These are phyloP conservation scores for Ctenodactylus gundi DNA, from an alignment of 2,113 vertebrate genomes.

Conservation along the genomic window DNA sequence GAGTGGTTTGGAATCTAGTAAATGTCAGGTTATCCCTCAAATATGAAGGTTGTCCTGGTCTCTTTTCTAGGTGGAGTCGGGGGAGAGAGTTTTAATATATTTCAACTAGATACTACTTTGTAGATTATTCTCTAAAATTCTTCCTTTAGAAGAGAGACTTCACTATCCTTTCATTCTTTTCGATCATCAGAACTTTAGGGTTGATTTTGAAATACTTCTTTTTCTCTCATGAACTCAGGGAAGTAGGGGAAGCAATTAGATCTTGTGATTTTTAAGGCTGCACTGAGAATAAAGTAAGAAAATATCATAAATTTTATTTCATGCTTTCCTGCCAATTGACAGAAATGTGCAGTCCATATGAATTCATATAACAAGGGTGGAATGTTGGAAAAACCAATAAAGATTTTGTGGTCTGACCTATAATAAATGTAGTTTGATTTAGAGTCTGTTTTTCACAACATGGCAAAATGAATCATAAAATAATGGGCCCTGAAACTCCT, in stretches of 20 bases:
- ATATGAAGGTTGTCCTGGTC: not conserved
- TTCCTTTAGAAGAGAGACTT: conserved; percentile 39
- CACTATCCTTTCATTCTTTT: conserved; percentile 51
- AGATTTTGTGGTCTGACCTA: conserved; percentile 88
- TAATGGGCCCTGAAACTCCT: conserved; percentile 89
- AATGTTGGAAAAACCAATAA: conserved; percentile 90
- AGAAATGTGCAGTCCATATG: conserved; percentile 91
- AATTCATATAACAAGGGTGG: conserved; percentile 87
- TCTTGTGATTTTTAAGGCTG: conserved; percentile 79
- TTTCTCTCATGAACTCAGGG: conserved; percentile 73
- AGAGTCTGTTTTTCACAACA: conserved; percentile 90
- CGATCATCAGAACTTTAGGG: conserved; percentile 64
- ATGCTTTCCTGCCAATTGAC: conserved; percentile 86
- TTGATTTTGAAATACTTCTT: conserved; percentile 70
- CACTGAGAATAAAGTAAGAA: conserved; percentile 83
- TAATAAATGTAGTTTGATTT: conserved; percentile 91
- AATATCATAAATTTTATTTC: conserved; percentile 87
- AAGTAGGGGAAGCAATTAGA: conserved; percentile 80
- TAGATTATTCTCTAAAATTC: conserved; percentile 35
- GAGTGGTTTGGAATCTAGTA: conserved; percentile 12
- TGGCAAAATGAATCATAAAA: conserved; percentile 91
- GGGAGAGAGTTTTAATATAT: not conserved
- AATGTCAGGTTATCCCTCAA: conserved; percentile 20
- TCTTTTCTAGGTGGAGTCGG: not conserved
- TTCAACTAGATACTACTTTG: conserved; percentile 24